Base-by-base conservation (phyloP, 1,140 invertebrate genomes). In the Aleiodes sp. region DNA sequence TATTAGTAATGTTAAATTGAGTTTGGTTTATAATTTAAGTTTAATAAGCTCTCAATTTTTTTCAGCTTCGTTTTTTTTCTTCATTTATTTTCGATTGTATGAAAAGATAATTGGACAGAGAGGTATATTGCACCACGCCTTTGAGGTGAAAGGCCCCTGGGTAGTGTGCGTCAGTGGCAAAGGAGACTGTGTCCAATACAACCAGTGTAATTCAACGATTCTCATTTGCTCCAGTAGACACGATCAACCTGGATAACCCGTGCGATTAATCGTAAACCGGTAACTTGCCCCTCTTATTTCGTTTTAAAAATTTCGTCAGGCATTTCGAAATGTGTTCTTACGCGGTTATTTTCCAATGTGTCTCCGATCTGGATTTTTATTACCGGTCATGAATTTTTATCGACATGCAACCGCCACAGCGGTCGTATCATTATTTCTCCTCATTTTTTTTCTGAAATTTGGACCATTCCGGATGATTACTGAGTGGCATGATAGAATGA, bases 61-160 rank as follows among this genome's bases (percentile, higher is more conserved):
- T 2, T 39, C 9, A 14, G 21, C 26, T 16, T 46, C 26, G 29
- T 29, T 64, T 46, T 39, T 64, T 39, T 2, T 39, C 9, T 28
- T 24, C 26, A 24, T 57, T 24, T 24, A 7, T 7, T 24, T 2
- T 16, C 16, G 2, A 43, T 28, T 26, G 21, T 63, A 63, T 28
- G 62, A 64, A 35, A 62, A 10, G 62, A 46, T 64, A 64, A 64
- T 64, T 64, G 65, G 41, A 46, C 31, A 56, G 37, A 39, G 43
- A 24, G 72, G 73, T 71, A 75, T 76, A 79, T 79, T 79, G 76
- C 79, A 80, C 81, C 81, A 83, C 82, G 80, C 81, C 81, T 79
- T 52, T 31, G 8, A 73, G 81, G 82, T 82, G 82, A 82, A 82
- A 82, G 79, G 73, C 75, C 75, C 57, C 4, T 28, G 46, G 26